phyloP scores from a whole-genome alignment of 2,888 invertebrate species.

The Toxonevra muliebris region DNA sequence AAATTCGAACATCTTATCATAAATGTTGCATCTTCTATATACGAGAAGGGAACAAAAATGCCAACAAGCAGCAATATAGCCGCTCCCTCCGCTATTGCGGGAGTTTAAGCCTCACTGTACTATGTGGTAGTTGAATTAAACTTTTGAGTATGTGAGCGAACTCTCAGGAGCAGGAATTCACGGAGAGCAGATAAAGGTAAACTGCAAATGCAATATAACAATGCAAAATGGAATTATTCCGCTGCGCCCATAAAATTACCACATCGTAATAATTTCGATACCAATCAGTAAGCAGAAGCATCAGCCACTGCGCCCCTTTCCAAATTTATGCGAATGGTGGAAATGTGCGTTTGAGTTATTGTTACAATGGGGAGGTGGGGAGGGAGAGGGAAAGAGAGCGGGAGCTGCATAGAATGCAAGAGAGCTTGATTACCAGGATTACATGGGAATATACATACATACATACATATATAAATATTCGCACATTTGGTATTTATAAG shows the following conservation, averaged over 20 bases:
- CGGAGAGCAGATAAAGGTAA: background rate
- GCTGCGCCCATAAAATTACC: constrained; percentile 50
- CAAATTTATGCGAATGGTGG: no score
- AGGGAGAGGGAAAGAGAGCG: no score
- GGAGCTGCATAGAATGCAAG: no score
- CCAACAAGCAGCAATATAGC: no score
- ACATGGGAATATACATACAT: no score
- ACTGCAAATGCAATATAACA: background rate
- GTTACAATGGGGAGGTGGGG: no score
- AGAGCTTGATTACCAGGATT: no score
- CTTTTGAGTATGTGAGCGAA: no score
- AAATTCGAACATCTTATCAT: background rate
- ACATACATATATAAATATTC: no score
- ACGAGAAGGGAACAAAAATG: background rate
- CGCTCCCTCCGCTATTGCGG: background rate
- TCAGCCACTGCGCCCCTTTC: constrained; percentile 3
- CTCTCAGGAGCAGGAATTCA: no score
- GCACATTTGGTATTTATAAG: no score
- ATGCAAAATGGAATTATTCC: constrained; percentile 2
- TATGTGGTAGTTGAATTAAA: no score
- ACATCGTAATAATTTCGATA: constrained; percentile 53
- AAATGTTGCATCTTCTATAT: background rate
- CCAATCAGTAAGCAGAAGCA: constrained; percentile 40
- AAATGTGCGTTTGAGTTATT: background rate
- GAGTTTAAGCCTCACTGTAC: background rate